Conservation (phyloP, 1,140 invertebrate genomes). For the Melipona quadrifasciata region DNA sequence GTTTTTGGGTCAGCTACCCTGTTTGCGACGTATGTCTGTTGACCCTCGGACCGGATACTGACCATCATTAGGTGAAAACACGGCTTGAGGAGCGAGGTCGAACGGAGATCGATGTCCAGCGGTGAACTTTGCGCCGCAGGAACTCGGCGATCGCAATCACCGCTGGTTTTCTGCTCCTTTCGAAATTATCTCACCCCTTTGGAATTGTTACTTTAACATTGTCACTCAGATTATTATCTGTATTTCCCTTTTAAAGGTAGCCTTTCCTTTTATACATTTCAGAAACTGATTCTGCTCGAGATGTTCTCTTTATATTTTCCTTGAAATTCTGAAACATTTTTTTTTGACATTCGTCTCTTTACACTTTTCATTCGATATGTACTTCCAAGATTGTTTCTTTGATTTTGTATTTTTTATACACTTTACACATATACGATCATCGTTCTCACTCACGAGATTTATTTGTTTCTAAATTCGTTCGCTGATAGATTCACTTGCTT, state of each 20-base stretch:
- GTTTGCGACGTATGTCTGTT: conserved; percentile 13
- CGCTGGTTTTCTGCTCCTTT: rapidly evolving
- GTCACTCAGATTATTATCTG: background rate
- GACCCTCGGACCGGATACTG: conserved; percentile 18
- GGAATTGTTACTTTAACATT: background rate
- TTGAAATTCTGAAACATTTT: too few species aligned
- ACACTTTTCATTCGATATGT: too few species aligned
- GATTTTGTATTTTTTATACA: too few species aligned
- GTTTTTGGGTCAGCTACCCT: conserved; percentile 39
- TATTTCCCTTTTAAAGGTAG: background rate
- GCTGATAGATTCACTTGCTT: too few species aligned
- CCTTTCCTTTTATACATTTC: background rate
- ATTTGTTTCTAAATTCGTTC: too few species aligned
- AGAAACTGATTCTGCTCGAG: too few species aligned
- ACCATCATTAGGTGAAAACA: conserved; percentile 19
- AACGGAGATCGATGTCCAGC: background rate
- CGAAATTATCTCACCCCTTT: background rate
- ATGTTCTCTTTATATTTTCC: background rate
- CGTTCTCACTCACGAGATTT: too few species aligned
- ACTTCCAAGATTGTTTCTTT: too few species aligned
- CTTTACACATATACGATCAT: too few species aligned
- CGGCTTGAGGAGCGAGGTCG: background rate
- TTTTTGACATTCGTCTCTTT: too few species aligned
- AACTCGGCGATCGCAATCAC: too few species aligned
- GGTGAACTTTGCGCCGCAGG: background rate